Evolutionary conservation across 2,113 vertebrate species (phyloP).

Genomic region (Engystomops pustulosus): DNA sequence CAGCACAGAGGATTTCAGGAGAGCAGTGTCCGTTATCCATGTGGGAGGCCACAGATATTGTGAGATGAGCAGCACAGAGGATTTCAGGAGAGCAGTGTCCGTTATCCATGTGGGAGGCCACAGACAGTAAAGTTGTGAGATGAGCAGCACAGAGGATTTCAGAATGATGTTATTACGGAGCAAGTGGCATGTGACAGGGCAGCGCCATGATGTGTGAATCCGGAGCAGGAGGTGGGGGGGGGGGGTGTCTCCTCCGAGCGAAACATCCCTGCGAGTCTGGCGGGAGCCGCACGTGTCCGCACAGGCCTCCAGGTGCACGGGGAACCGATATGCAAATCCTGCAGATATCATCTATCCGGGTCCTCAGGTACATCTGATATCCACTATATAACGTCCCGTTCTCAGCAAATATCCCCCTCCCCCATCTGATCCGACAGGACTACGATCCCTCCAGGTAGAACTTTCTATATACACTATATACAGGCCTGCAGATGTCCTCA

Average conservation of each 20-base stretch:
- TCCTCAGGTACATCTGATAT: too few relatives aligned
- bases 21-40: neutral
- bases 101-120: too few relatives aligned
- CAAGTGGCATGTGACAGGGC: too few relatives aligned
- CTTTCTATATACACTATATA: too few relatives aligned
- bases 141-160: neutral
- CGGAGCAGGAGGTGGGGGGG: neutral
- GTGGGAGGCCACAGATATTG: neutral
- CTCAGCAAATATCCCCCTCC: too few relatives aligned
- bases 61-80: neutral
- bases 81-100: neutral
- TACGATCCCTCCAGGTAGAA: too few relatives aligned
- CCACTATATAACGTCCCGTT: too few relatives aligned
- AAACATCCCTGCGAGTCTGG: too few relatives aligned
- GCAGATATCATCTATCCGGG: too few relatives aligned
- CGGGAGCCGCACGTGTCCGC: neutral
- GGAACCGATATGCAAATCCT: constrained; percentile 33
- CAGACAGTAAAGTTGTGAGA: neutral
- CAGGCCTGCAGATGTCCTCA: neutral
- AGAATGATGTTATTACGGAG: neutral
- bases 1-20: neutral
- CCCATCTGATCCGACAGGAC: too few relatives aligned
- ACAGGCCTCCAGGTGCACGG: neutral
- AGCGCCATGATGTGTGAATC: neutral
- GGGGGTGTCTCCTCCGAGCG: too few relatives aligned